Evolutionary conservation across 2,113 vertebrate genomes (phyloP).

Genomic region (Syrrhaptes paradoxus): DNA sequence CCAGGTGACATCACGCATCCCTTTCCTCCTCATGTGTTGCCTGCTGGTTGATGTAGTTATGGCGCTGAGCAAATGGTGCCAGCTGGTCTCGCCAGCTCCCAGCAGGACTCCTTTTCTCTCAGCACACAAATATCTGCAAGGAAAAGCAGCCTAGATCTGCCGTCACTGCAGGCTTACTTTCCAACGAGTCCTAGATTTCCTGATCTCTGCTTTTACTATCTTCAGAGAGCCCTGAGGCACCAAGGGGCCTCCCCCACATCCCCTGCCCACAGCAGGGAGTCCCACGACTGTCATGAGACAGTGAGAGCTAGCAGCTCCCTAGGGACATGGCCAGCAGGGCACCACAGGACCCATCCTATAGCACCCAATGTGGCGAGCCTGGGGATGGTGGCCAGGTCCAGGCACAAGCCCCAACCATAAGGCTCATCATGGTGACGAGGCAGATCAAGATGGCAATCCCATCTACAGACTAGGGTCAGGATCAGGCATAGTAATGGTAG

Average conservation of each 20-base stretch:
- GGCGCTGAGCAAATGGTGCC: background rate
- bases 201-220: background rate
- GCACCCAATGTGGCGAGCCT: too few relatives aligned
- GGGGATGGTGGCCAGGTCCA: background rate
- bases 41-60: fast-evolving
- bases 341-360: fast-evolving
- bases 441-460: background rate
- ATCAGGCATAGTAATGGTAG: fast-evolving
- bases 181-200: background rate
- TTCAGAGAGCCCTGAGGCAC: background rate
- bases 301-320: fast-evolving
- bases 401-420: background rate
- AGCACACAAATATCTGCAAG: fast-evolving
- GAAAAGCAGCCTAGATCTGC: background rate
- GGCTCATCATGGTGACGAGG: background rate
- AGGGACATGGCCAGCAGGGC: fast-evolving
- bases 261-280: background rate
- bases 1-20: background rate
- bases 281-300: background rate
- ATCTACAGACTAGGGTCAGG: background rate
- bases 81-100: background rate
- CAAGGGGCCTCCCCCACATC: fast-evolving
- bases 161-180: background rate
- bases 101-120: background rate
- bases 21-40: background rate